Percentiles rank a stretch among this genome's conserved stretches.
Conservation (phyloP, 2,113 vertebrate genomes). For the Nerophis lumbriciformis region DNA sequence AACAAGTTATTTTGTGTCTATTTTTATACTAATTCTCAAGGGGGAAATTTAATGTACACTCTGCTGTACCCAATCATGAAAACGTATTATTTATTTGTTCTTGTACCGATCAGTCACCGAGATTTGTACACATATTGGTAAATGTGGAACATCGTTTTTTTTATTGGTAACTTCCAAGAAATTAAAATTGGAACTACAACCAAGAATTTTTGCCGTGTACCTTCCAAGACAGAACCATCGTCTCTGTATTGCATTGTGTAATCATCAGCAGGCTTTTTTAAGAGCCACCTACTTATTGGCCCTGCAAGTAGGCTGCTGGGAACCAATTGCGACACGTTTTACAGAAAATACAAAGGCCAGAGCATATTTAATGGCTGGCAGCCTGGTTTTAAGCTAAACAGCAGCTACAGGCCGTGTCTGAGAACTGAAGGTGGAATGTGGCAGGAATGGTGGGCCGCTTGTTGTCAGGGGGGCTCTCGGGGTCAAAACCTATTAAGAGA, state of each 20-base stretch:
- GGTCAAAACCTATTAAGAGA: conserved; percentile 64
- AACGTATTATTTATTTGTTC: no score
- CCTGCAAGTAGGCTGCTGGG: conserved; percentile 40
- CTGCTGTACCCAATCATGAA: no score
- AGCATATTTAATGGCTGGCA: conserved; percentile 65
- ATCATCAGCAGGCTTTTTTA: conserved; percentile 53
- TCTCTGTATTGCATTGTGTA: conserved; percentile 28
- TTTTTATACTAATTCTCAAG: no score
- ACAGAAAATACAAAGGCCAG: conserved; percentile 62
- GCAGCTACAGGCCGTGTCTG: conserved; percentile 29
- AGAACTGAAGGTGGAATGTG: conserved; percentile 34
- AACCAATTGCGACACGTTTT: conserved; percentile 65
- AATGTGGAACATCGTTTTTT: neutral
- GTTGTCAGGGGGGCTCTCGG: conserved; percentile 47
- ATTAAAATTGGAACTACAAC: neutral
- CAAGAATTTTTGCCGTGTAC: no score
- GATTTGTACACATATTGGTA: neutral
- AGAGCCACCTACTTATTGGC: conserved; percentile 52
- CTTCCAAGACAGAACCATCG: conserved; percentile 27
- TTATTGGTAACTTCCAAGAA: no score
- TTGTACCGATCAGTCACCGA: no score
- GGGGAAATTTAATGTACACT: no score
- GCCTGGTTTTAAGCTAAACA: conserved; percentile 66
- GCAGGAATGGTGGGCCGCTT: conserved; percentile 32
- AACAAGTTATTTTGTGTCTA: no score